These are phyloP conservation scores for Psephotus haematonotus DNA, from an alignment of 2,113 vertebrate genomes.

Conservation along the genomic window DNA sequence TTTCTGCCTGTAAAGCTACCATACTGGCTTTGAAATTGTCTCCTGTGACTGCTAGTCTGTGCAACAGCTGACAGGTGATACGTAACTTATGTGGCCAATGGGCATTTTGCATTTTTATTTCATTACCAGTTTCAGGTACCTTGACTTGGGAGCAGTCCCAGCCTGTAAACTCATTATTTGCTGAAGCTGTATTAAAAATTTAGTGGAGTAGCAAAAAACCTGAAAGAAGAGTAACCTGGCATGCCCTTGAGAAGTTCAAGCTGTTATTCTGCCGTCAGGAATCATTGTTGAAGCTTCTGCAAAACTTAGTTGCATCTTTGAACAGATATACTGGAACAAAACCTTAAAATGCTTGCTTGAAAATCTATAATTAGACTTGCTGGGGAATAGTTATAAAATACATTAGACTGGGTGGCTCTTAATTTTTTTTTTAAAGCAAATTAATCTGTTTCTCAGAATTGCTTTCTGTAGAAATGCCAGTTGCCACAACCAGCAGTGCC, in stretches of 20 bases:
- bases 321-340: not conserved
- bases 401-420: not conserved
- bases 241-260: not conserved
- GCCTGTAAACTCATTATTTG: not conserved
- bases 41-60: not conserved
- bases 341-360: not conserved
- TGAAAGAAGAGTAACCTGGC: not conserved
- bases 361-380: not conserved
- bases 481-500: not conserved
- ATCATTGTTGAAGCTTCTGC: not conserved
- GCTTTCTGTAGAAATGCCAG: not conserved
- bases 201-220: not conserved
- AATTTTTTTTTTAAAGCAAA: not conserved
- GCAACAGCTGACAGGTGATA: not conserved
- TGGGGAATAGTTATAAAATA: not conserved
- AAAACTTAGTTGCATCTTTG: not conserved
- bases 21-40: not conserved
- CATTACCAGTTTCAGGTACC: not conserved
- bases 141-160: not conserved
- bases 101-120: not conserved
- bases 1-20: not conserved
- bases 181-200: not conserved
- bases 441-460: constrained; percentile 10
- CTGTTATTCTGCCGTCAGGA: not conserved
- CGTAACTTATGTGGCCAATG: accelerated